phyloP scores from a whole-genome alignment of 2,888 invertebrate species.

The Noctua fimbriata region DNA sequence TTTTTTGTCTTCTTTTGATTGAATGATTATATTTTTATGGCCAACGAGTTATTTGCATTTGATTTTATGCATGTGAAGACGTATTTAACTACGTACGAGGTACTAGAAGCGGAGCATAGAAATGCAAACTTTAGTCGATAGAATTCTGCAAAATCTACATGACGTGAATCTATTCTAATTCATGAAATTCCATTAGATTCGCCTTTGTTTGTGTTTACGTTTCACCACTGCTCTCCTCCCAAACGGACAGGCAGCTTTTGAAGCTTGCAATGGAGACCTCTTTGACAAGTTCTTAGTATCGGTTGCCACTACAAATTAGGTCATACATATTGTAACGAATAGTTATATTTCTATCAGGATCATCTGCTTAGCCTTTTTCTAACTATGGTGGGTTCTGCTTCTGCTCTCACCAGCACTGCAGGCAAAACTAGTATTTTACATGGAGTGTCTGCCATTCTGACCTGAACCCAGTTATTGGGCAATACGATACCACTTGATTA shows the following conservation, averaged over 20 bases:
- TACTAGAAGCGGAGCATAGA: neutral
- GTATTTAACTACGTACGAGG: neutral
- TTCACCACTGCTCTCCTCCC: neutral
- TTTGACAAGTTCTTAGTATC: neutral
- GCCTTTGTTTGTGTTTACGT: neutral
- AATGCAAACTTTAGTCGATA: neutral
- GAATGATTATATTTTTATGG: neutral
- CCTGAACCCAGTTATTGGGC: neutral
- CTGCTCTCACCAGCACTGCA: neutral
- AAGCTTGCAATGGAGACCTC: neutral
- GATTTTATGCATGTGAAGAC: neutral
- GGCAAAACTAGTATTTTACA: neutral
- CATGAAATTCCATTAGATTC: neutral
- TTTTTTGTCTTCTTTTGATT: neutral
- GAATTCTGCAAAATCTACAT: slow-evolving; percentile 2
- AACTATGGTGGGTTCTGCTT: neutral
- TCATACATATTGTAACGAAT: neutral
- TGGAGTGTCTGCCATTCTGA: neutral
- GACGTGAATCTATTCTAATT: neutral
- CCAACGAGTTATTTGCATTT: neutral
- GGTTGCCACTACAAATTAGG: neutral
- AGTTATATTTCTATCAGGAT: neutral
- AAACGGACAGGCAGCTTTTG: neutral
- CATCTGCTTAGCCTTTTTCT: neutral
- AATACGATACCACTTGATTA: no score